phyloP scores from a whole-genome alignment of 2,113 vertebrate species.

The Reinhardtius hippoglossoides region DNA sequence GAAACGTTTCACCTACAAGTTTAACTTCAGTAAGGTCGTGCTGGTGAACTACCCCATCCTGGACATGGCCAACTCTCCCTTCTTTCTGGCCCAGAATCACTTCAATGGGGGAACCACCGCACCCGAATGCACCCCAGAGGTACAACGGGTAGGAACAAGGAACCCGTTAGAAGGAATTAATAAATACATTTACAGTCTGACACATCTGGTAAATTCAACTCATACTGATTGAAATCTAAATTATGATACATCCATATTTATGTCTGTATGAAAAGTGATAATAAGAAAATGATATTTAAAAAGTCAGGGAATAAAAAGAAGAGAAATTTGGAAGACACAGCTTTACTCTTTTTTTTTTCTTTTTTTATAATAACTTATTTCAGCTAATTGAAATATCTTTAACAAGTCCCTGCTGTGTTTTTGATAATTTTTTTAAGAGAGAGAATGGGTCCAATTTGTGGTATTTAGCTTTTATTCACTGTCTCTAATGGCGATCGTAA shows the following conservation, averaged over 20 bases:
- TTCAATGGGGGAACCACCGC: constrained; percentile 83
- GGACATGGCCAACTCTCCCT: constrained; percentile 89
- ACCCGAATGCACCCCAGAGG: constrained; percentile 89
- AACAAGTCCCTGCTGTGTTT: constrained; percentile 44
- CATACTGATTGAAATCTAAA: neutral
- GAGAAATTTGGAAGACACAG: neutral
- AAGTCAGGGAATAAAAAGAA: neutral
- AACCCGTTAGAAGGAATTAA: too few species aligned
- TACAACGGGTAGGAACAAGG: constrained; percentile 64
- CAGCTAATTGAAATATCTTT: neutral
- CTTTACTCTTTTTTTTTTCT: neutral
- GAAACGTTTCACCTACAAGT: constrained; percentile 96
- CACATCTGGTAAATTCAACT: neutral
- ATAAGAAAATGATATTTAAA: neutral
- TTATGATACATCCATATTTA: neutral
- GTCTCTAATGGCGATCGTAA: constrained; percentile 29
- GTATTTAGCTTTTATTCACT: constrained; percentile 27
- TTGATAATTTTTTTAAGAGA: constrained; percentile 15
- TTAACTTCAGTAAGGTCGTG: constrained; percentile 95
- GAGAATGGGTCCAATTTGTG: constrained; percentile 30
- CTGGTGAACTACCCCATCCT: constrained; percentile 91
- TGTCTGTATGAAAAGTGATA: neutral
- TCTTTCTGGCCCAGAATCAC: constrained; percentile 88
- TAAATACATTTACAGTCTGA: neutral
- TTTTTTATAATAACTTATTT: neutral